Evolutionary conservation across 1,140 invertebrate species (phyloP).

Genomic region (Maniola jurtina): DNA sequence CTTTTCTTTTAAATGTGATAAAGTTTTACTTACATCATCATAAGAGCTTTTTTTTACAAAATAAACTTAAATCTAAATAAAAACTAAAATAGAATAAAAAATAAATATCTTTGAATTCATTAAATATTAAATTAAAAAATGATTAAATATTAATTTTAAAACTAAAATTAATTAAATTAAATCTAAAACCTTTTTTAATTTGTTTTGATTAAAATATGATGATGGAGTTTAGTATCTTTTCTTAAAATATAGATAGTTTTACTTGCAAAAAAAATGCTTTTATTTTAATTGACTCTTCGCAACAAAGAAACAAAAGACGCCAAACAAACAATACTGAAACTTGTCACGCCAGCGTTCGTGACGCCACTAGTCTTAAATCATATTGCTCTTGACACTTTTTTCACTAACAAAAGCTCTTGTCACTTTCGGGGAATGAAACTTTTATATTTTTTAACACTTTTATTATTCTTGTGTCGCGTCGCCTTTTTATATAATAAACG

Average conservation of each 20-base stretch:
- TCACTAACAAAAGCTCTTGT: constrained; percentile 27
- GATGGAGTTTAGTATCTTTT: no score
- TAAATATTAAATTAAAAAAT: no score
- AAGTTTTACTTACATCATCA: no score
- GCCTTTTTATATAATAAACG: constrained; percentile 25
- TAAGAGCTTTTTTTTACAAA: no score
- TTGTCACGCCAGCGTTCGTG: constrained; percentile 16
- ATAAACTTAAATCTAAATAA: no score
- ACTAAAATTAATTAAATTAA: no score
- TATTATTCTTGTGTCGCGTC: constrained; percentile 24
- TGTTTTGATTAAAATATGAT: no score
- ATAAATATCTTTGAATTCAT: no score
- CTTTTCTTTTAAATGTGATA: not conserved
- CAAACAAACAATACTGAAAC: constrained; percentile 24
- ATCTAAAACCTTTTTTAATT: no score
- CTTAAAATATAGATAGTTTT: not conserved
- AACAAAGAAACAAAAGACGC: constrained; percentile 26
- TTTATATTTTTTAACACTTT: constrained; percentile 12
- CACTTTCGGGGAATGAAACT: constrained; percentile 21
- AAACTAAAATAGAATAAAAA: no score
- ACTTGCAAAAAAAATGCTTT: not conserved
- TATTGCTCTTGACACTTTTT: constrained; percentile 29
- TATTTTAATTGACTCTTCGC: constrained; percentile 14
- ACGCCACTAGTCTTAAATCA: constrained; percentile 28
- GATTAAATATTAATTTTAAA: no score